Percentiles rank a stretch among this genome's conserved stretches.
These are phyloP conservation scores for Aythya baeri DNA, from an alignment of 2,113 vertebrate species.

Conservation along the genomic window DNA sequence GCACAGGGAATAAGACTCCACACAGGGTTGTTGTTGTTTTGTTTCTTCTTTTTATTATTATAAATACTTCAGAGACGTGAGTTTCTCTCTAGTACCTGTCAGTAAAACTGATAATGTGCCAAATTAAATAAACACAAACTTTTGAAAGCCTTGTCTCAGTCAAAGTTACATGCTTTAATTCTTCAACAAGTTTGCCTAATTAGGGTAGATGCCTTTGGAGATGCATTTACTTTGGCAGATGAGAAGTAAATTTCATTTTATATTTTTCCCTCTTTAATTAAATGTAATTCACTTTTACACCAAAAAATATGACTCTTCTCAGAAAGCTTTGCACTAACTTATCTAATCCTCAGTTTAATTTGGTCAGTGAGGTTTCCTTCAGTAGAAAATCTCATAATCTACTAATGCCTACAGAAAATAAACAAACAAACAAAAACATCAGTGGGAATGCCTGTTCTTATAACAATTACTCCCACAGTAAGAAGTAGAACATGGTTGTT, in stretches of 20 bases:
- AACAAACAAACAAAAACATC: not conserved
- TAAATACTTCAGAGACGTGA: not conserved
- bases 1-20: not conserved
- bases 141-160: not conserved
- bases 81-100: not conserved
- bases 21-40: not conserved
- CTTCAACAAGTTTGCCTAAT: conserved; percentile 1
- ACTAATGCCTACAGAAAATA: not conserved
- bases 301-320: not conserved
- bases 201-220: not conserved
- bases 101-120: not conserved
- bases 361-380: not conserved
- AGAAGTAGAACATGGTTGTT: not conserved
- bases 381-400: not conserved
- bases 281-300: not conserved
- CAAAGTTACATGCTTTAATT: not conserved
- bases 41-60: not conserved
- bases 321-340: not conserved
- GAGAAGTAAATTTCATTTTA: not conserved
- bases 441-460: not conserved
- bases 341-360: not conserved
- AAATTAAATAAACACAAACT: not conserved
- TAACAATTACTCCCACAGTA: not conserved
- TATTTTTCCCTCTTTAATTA: not conserved
- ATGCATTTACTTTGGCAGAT: not conserved